A percentile compares a stretch with the other conserved stretches of the same genome.
Conservation (phyloP, 2,888 invertebrate species). For the Apamea sordens region DNA sequence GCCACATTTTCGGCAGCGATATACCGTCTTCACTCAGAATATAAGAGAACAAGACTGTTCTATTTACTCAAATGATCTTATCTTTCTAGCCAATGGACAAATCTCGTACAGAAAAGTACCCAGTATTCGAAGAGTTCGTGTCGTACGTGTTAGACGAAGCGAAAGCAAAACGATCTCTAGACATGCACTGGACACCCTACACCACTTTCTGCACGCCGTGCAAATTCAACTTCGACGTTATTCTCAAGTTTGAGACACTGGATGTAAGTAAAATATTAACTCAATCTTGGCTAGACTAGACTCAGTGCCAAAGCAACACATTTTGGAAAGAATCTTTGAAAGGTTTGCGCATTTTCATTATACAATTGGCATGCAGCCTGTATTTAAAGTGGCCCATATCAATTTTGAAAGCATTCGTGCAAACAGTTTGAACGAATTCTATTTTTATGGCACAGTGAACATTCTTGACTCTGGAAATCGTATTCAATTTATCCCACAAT, state of each 20-base stretch:
- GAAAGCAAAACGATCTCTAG: conserved; percentile 91
- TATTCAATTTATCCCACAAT: conserved; percentile 30
- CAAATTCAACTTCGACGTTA: conserved; percentile 94
- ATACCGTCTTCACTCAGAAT: background rate
- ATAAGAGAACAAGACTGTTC: background rate
- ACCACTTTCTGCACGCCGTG: conserved; percentile 96
- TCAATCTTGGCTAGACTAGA: conserved; percentile 18
- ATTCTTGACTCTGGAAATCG: conserved; percentile 12
- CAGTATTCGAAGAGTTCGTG: conserved; percentile 95
- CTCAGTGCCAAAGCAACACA: background rate
- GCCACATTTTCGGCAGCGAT: background rate
- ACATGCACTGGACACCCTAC: conserved; percentile 97
- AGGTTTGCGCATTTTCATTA: conserved; percentile 13
- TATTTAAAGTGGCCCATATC: conserved; percentile 15
- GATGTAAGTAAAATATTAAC: conserved; percentile 88
- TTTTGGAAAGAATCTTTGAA: background rate
- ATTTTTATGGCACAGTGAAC: conserved; percentile 22
- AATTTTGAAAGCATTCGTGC: conserved; percentile 23
- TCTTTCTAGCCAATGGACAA: conserved; percentile 70
- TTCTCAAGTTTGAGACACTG: conserved; percentile 95
- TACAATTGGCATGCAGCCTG: conserved; percentile 20
- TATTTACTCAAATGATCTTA: background rate
- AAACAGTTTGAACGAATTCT: conserved; percentile 19
- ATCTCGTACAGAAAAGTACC: conserved; percentile 89
- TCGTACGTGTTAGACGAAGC: conserved; percentile 94